Percentiles rank a stretch among this genome's conserved stretches.
These are phyloP conservation scores for Nipponia nippon DNA, from an alignment of 2,113 vertebrate genomes.

Conservation along the genomic window DNA sequence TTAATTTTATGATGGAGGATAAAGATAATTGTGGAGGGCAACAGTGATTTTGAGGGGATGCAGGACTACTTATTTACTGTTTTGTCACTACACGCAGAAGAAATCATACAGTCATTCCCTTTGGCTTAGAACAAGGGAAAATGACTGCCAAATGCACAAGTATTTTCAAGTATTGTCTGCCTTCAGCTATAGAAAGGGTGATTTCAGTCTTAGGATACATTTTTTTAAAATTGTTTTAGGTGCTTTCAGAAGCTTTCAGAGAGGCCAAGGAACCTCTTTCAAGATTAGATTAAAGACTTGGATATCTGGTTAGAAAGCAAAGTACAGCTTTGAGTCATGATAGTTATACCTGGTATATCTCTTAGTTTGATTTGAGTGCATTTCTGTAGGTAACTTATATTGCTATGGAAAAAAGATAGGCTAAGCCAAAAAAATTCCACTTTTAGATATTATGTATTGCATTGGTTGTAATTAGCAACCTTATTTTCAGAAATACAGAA, in stretches of 20 bases:
- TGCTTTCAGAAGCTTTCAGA: not conserved
- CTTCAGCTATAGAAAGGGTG: not conserved
- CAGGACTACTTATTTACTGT: not conserved
- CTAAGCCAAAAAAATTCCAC: not conserved
- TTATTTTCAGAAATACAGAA: not conserved
- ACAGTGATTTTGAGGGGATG: not conserved
- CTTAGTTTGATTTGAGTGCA: not conserved
- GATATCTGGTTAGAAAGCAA: not conserved
- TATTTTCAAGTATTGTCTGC: not conserved
- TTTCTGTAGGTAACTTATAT: not conserved
- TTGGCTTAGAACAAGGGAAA: not conserved
- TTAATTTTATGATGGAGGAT: not conserved
- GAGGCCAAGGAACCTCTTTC: not conserved
- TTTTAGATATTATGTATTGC: not conserved
- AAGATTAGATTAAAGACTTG: not conserved
- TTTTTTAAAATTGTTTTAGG: not conserved
- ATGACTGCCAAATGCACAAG: not conserved
- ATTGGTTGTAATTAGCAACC: not conserved
- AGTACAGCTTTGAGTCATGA: not conserved
- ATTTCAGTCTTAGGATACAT: not conserved
- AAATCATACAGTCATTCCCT: not conserved
- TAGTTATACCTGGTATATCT: not conserved
- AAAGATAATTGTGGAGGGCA: not conserved
- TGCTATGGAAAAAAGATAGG: not conserved
- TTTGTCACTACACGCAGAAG: not conserved